A percentile compares a stretch with the other conserved stretches of the same genome.
phyloP scores from a whole-genome alignment of 2,113 vertebrate genomes.

The Psettodes erumei region DNA sequence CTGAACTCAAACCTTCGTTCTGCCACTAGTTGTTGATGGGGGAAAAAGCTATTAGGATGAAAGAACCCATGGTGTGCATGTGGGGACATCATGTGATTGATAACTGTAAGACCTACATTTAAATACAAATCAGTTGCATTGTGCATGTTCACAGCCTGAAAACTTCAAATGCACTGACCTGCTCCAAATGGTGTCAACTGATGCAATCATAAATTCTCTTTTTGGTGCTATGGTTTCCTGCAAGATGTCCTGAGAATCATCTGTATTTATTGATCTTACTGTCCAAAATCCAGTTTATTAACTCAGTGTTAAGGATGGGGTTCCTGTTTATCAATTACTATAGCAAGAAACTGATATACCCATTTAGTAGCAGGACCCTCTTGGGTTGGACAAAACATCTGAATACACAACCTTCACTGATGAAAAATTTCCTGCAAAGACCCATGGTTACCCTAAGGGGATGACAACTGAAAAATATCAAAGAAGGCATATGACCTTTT shows the following conservation, averaged over 20 bases:
- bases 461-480: constrained; percentile 19
- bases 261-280: background rate
- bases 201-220: background rate
- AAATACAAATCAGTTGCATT: constrained; percentile 20
- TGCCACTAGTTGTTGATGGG: background rate
- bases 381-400: background rate
- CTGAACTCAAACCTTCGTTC: background rate
- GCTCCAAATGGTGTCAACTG: background rate
- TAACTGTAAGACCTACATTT: constrained; percentile 7
- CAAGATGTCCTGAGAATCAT: background rate
- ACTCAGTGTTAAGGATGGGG: background rate
- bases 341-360: background rate
- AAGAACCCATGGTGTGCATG: constrained; percentile 42
- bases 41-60: background rate
- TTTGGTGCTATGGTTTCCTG: constrained; percentile 1
- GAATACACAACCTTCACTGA: constrained; percentile 33
- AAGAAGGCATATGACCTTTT: constrained; percentile 56
- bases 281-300: background rate
- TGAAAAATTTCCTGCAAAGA: constrained; percentile 50
- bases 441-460: constrained; percentile 28
- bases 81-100: constrained; percentile 47
- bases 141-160: background rate
- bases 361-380: background rate
- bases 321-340: background rate
- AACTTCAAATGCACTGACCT: constrained; percentile 15